Conservation (phyloP, 2,797 vertebrate species). For the Myotis daubentonii region DNA sequence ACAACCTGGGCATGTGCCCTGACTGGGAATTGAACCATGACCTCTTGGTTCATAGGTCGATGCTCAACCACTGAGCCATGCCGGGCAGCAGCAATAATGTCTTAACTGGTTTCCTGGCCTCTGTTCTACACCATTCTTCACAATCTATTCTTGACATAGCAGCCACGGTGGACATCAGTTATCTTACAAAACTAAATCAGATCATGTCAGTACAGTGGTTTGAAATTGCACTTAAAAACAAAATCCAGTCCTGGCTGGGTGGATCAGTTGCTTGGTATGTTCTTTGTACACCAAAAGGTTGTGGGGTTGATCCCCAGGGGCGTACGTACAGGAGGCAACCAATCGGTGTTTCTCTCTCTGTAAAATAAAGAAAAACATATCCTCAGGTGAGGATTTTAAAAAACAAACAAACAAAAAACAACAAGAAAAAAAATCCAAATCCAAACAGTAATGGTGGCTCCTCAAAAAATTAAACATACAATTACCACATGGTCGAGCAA, state of each 20-base stretch:
- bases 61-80: too few relatives aligned
- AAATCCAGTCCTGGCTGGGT: not conserved
- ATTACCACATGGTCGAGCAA: not conserved
- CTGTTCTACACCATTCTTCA: not conserved
- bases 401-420: not conserved
- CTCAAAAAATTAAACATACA: not conserved
- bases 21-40: too few relatives aligned
- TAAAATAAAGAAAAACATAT: not conserved
- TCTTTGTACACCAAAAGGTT: not conserved
- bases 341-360: not conserved
- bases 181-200: not conserved
- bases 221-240: constrained; percentile 1
- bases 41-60: too few relatives aligned
- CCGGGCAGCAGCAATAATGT: not conserved
- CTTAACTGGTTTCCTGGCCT: not conserved
- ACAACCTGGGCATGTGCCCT: too few relatives aligned
- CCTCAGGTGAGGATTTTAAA: not conserved
- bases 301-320: not conserved
- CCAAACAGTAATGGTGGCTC: not conserved
- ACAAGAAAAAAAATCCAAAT: not conserved
- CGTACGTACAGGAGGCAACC: not conserved
- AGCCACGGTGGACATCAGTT: not conserved
- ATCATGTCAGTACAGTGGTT: not conserved
- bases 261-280: not conserved
- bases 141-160: not conserved